Percentiles rank a stretch among this genome's conserved stretches.
Conservation (phyloP, 2,888 invertebrate species). For the Diarsia mendica region DNA sequence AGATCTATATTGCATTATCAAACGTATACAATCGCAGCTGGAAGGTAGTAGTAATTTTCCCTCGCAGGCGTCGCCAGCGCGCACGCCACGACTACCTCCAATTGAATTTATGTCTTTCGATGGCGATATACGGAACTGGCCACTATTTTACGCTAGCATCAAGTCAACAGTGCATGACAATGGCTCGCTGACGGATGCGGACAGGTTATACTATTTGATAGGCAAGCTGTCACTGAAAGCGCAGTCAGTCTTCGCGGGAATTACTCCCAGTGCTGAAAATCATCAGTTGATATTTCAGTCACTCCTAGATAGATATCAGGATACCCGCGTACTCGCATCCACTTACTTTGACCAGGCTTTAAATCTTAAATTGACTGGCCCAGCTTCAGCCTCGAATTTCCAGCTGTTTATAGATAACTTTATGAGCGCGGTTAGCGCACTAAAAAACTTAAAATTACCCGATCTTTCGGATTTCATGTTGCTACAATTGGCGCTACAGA, state of each 20-base stretch:
- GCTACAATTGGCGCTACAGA: background rate
- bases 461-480: background rate
- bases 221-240: background rate
- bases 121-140: background rate
- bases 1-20: background rate
- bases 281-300: too few species aligned
- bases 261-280: too few species aligned
- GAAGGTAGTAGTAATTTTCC: too few species aligned
- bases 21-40: background rate
- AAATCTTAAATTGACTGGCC: background rate
- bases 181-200: background rate
- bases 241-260: too few species aligned
- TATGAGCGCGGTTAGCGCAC: background rate
- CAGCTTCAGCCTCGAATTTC: background rate
- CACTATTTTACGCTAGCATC: background rate
- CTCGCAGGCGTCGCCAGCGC: too few species aligned
- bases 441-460: background rate
- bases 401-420: slow-evolving; percentile 1
- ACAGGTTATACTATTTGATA: background rate
- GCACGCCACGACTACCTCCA: background rate
- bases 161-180: background rate
- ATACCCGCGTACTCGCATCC: too few species aligned
- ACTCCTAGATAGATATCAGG: too few species aligned
- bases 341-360: too few species aligned
- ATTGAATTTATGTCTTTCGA: background rate